phyloP scores from a whole-genome alignment of 1,140 invertebrate species.

The Plutomurus gul region DNA sequence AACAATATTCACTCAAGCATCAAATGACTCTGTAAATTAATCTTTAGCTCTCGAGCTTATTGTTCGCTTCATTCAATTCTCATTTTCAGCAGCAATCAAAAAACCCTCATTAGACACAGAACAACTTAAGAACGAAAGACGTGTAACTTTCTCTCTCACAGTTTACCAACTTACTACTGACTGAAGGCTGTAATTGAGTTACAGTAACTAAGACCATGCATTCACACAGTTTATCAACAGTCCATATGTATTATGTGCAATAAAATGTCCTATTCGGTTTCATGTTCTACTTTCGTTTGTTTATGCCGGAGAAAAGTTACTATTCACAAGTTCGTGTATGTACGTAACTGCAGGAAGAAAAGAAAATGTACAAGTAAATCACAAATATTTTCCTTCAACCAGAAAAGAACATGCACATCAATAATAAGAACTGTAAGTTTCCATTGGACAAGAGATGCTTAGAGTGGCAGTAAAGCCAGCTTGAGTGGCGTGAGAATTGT shows the following conservation, averaged over 20 bases:
- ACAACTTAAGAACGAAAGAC: no score
- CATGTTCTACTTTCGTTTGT: neutral
- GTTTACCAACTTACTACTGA: no score
- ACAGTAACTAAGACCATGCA: neutral
- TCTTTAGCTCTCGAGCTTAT: constrained; percentile 37
- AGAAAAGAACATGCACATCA: no score
- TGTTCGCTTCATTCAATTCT: no score
- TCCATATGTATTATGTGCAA: neutral
- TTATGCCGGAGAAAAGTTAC: neutral
- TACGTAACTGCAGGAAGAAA: neutral
- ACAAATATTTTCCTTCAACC: neutral
- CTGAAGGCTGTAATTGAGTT: neutral
- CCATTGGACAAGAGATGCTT: neutral
- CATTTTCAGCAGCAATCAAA: constrained; percentile 5
- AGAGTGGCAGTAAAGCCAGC: neutral
- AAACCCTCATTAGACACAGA: neutral
- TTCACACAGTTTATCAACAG: no score
- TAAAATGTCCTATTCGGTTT: neutral
- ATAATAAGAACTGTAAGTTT: constrained; percentile 1
- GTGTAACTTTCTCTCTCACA: no score
- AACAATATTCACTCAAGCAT: constrained; percentile 32
- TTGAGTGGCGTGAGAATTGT: constrained; percentile 16
- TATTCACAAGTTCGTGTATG: neutral
- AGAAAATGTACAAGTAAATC: neutral
- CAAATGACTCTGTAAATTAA: constrained; percentile 39